Base-by-base conservation (phyloP, 2,797 vertebrate species). In the Falco novaeseelandiae region DNA sequence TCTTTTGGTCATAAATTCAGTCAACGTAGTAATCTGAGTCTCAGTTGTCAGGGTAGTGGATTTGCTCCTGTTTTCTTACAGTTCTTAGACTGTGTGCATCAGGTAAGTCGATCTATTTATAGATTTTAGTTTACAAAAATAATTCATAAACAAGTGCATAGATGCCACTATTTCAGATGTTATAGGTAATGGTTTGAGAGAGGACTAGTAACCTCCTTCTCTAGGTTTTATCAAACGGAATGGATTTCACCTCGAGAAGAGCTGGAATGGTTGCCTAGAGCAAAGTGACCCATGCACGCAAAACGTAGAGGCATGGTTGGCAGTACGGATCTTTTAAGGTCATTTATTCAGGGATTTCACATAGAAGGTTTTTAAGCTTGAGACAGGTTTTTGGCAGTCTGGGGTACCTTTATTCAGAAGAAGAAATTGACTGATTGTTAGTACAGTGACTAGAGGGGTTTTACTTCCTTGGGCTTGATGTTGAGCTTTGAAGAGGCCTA, bases 1-100 rank as follows among this genome's bases (percentile, higher is more conserved):
- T 99, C 99, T 18, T 99, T 99, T 21, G 99, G 99, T 69, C 99
- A 99, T 96, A 99, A 99, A 87, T 99, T 99, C 98, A 99, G 98
- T 97, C 99, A 99, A 51, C 98, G 99, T 62, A 99, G 99, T 97
- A 99, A 98, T 96, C 98, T 99, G 94, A 99, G 98, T 78, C 99
- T 99, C 93, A 99, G 97, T 97, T 99, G 98, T 97, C 99, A 99
- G 98, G 99, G 99, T n/a, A 98, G 99, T 44, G 99, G 99, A 90
- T 99, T 99, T 95, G 98, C 99, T 13, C 99, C 99, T 79, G 89
- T 99, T 95, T 99, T 99, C 97, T 98, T 99, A 46, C 99, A 99
- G 81, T 99, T 99, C 97, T 98, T 99, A 93, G 99, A 99, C 98
- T 99, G 99, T 38, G 99, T 99, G 59, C 99, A 99, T 96, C 99